Evolutionary conservation across 2,888 invertebrate genomes (phyloP).

Genomic region (Campoletis raptor): DNA sequence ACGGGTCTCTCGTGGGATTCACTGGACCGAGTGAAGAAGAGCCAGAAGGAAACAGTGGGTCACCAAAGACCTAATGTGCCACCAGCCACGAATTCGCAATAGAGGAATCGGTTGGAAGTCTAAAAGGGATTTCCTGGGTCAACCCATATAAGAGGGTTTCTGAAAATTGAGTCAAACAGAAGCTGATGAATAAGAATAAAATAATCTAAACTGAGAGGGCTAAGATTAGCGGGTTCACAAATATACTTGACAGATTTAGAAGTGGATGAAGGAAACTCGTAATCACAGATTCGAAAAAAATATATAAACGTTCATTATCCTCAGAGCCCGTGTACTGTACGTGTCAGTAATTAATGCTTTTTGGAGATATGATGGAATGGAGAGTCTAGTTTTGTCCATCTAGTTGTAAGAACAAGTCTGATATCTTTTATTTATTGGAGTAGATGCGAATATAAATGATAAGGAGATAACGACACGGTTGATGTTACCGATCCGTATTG

Average conservation of each 20-base stretch:
- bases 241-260: neutral
- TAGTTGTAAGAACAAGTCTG: neutral
- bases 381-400: neutral
- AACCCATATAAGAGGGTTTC: neutral
- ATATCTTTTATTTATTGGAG: no score
- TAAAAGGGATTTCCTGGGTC: constrained; percentile 34
- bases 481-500: neutral
- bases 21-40: constrained; percentile 39
- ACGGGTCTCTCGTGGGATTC: constrained; percentile 57
- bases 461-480: neutral
- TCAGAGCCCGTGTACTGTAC: neutral
- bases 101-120: constrained; percentile 46
- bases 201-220: neutral
- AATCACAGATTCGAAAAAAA: neutral
- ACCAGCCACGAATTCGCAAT: constrained; percentile 54
- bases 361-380: neutral
- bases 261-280: neutral
- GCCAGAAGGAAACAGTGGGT: neutral
- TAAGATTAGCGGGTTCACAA: constrained; percentile 1
- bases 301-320: neutral
- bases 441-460: neutral
- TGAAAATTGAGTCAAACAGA: constrained; percentile 6
- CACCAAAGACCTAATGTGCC: constrained; percentile 51
- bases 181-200: constrained; percentile 4
- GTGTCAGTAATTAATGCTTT: neutral